Conservation (phyloP, 2,888 invertebrate species). For the Automeris io region DNA sequence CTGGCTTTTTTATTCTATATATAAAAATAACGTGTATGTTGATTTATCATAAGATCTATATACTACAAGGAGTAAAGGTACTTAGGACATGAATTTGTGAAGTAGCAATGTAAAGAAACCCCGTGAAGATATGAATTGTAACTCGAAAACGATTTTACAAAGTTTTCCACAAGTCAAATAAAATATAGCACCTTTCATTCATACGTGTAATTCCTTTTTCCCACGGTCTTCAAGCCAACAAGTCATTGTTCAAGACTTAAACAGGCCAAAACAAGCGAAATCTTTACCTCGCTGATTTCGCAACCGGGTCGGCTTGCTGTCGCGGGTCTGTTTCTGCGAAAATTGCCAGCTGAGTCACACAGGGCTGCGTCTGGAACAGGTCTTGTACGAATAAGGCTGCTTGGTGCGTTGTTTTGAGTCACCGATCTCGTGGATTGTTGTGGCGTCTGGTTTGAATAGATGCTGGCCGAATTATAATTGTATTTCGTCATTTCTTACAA, state of each 20-base stretch:
- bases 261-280: conserved; percentile 29
- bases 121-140: too few species aligned
- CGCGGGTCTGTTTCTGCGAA: conserved; percentile 44
- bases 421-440: conserved; percentile 19
- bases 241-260: background rate
- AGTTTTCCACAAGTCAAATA: background rate
- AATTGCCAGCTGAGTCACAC: conserved; percentile 50
- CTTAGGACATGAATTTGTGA: too few species aligned
- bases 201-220: conserved; percentile 3
- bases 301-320: conserved; percentile 45
- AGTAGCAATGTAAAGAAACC: too few species aligned
- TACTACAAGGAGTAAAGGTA: too few species aligned
- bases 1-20: too few species aligned
- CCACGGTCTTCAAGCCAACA: too few species aligned
- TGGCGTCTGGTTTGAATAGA: conserved; percentile 18
- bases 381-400: conserved; percentile 24
- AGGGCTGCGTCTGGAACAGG: conserved; percentile 47
- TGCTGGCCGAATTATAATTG: conserved; percentile 6
- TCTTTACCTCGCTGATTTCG: conserved; percentile 42
- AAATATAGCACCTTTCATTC: background rate
- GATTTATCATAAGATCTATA: too few species aligned
- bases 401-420: conserved; percentile 20
- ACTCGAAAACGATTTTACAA: background rate
- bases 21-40: too few species aligned
- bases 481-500: conserved; percentile 6